Conservation (phyloP, 1,140 invertebrate genomes). For the Bombyx mandarina region DNA sequence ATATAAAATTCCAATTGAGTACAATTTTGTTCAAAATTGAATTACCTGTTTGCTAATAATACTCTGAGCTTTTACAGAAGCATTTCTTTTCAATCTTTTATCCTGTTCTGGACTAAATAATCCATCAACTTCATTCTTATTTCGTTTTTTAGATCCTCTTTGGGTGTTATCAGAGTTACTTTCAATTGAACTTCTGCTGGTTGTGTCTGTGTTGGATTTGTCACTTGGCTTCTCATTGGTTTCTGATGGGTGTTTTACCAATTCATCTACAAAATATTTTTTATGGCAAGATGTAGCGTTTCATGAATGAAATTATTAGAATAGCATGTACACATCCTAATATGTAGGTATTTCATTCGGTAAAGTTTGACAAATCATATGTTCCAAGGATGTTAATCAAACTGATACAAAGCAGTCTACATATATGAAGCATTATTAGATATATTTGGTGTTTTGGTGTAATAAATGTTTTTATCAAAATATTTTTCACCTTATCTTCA, state of each 20-base stretch:
- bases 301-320: too few species aligned
- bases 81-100: constrained; percentile 51
- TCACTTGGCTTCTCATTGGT: constrained; percentile 5
- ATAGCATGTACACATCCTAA: too few species aligned
- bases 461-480: too few species aligned
- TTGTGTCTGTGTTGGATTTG: constrained; percentile 13
- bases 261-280: constrained; percentile 21
- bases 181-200: constrained; percentile 19
- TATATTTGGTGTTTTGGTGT: too few species aligned
- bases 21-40: neutral
- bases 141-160: constrained; percentile 45
- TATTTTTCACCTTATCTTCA: too few species aligned
- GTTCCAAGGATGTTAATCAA: too few species aligned
- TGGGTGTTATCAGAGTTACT: constrained; percentile 16
- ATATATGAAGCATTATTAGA: too few species aligned
- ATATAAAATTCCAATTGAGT: neutral
- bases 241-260: constrained; percentile 8
- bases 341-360: too few species aligned
- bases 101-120: constrained; percentile 50
- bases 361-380: too few species aligned
- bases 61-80: constrained; percentile 51
- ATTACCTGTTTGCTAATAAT: constrained; percentile 57
- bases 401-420: too few species aligned
- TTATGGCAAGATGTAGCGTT: too few species aligned
- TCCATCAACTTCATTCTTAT: constrained; percentile 54